phyloP scores from a whole-genome alignment of 2,888 invertebrate species.

The Patella depressa region DNA sequence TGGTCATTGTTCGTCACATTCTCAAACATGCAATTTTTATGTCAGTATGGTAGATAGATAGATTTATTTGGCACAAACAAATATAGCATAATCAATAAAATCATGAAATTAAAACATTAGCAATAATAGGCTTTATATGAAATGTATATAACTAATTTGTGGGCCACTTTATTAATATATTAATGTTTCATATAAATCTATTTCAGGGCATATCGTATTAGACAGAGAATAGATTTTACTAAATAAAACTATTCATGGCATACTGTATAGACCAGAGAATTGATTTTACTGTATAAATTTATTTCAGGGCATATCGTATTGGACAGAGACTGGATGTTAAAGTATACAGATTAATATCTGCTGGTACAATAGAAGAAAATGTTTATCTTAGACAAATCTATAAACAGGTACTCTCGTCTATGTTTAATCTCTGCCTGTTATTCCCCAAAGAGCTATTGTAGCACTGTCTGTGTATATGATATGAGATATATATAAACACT shows the following conservation, averaged over 20 bases:
- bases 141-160: background rate
- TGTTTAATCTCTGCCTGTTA: background rate
- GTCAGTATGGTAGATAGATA: no score
- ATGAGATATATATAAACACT: no score
- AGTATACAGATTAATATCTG: conserved; percentile 64
- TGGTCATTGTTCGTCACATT: no score
- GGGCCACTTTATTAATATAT: background rate
- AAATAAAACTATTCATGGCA: conserved; percentile 61
- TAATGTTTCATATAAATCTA: background rate
- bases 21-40: no score
- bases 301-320: conserved; percentile 66
- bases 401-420: conserved; percentile 60
- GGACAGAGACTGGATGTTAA: conserved; percentile 68
- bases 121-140: background rate
- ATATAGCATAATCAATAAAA: background rate
- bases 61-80: no score
- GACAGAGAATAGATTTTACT: conserved; percentile 67
- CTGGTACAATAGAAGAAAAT: conserved; percentile 70
- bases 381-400: conserved; percentile 70
- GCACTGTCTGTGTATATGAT: no score
- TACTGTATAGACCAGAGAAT: conserved; percentile 67
- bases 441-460: no score
- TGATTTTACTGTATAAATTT: background rate
- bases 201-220: conserved; percentile 68
- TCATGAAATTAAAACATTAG: background rate